Conservation (phyloP, 2,888 invertebrate genomes). For the Brachylomia viminalis region DNA sequence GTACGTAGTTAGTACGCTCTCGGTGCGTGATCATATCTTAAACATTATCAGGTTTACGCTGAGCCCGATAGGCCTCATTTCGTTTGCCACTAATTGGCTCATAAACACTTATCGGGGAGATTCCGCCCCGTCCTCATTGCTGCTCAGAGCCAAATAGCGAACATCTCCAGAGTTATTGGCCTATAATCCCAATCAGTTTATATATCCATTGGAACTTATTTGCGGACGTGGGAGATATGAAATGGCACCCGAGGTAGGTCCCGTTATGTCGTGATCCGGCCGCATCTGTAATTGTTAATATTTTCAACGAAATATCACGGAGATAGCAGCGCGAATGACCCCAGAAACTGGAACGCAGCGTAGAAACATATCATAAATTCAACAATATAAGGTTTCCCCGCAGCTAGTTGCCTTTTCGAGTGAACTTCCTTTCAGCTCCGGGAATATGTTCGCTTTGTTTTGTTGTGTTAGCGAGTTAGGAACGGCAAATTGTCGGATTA, state of each 20-base stretch:
- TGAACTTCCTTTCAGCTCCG: slow-evolving; percentile 87
- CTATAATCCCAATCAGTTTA: slow-evolving; percentile 75
- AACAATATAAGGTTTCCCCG: slow-evolving; percentile 87
- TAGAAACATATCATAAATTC: slow-evolving; percentile 87
- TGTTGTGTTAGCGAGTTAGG: slow-evolving; percentile 89
- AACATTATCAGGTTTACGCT: slow-evolving; percentile 80
- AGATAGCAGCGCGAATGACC: slow-evolving; percentile 83
- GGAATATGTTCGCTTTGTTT: slow-evolving; percentile 88
- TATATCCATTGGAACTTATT: slow-evolving; percentile 70
- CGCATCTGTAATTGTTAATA: slow-evolving; percentile 79
- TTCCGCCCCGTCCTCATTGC: slow-evolving; percentile 78
- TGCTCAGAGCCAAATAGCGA: slow-evolving; percentile 78
- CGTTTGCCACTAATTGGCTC: slow-evolving; percentile 83
- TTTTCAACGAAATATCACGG: slow-evolving; percentile 80
- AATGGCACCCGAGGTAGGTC: slow-evolving; percentile 73
- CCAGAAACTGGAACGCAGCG: slow-evolving; percentile 82
- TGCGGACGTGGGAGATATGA: slow-evolving; percentile 67
- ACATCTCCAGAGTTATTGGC: slow-evolving; percentile 75
- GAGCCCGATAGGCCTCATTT: slow-evolving; percentile 80
- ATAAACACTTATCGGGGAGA: slow-evolving; percentile 86
- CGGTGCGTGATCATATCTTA: slow-evolving; percentile 74
- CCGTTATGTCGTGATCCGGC: slow-evolving; percentile 70
- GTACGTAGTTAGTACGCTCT: slow-evolving; percentile 63
- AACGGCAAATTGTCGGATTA: slow-evolving; percentile 88
- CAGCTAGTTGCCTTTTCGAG: slow-evolving; percentile 88